phyloP scores from a whole-genome alignment of 2,888 invertebrate genomes.

The Teinopalpus imperialis region DNA sequence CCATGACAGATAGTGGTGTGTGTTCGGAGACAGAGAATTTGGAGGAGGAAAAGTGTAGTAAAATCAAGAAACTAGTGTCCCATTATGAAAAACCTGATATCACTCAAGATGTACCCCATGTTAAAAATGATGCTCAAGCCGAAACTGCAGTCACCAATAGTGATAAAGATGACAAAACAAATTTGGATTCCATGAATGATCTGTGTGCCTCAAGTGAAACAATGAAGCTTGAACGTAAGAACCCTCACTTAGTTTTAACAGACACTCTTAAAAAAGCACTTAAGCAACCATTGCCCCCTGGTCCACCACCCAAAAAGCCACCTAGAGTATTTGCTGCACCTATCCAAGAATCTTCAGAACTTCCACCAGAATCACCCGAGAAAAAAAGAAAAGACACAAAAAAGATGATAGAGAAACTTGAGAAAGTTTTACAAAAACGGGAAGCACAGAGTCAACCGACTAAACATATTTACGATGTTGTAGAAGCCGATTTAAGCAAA shows the following conservation, averaged over 20 bases:
- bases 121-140: conserved; percentile 22
- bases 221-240: conserved; percentile 66
- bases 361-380: conserved; percentile 35
- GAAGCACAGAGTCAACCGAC: conserved; percentile 53
- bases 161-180: conserved; percentile 39
- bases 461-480: conserved; percentile 46
- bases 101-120: conserved; percentile 22
- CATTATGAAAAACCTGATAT: conserved; percentile 48
- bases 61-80: conserved; percentile 50
- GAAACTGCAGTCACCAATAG: conserved; percentile 16
- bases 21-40: conserved; percentile 75
- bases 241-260: conserved; percentile 68
- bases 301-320: conserved; percentile 89
- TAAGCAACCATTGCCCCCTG: conserved; percentile 85
- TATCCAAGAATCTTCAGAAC: conserved; percentile 36
- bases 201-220: conserved; percentile 68
- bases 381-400: conserved; percentile 77
- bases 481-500: conserved; percentile 45
- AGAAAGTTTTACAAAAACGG: conserved; percentile 79
- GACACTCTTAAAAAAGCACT: conserved; percentile 85
- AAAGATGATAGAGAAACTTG: conserved; percentile 85
- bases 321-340: conserved; percentile 83
- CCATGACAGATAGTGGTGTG: conserved; percentile 75
- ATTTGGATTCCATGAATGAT: conserved; percentile 57
- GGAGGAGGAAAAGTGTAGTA: conserved; percentile 62